These are phyloP conservation scores for Acanthochromis polyacanthus DNA, from an alignment of 2,113 vertebrate species.

Conservation along the genomic window DNA sequence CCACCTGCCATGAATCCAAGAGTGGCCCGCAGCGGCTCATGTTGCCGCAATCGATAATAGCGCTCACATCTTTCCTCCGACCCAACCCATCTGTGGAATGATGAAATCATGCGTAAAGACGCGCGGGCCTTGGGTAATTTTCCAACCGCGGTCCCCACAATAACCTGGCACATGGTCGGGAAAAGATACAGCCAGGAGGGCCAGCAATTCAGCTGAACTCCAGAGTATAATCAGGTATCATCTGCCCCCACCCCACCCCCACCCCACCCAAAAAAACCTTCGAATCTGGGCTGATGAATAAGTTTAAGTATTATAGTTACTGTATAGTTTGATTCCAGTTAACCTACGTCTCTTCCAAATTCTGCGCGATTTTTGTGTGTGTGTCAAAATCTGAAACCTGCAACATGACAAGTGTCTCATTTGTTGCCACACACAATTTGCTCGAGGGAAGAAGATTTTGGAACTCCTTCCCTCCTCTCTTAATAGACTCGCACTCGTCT, in stretches of 20 bases:
- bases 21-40: slow-evolving; percentile 75
- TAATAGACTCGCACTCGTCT: slow-evolving; percentile 45
- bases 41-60: slow-evolving; percentile 75
- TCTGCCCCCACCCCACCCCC: not conserved
- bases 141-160: slow-evolving; percentile 46
- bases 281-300: not conserved
- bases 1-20: slow-evolving; percentile 76
- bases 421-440: slow-evolving; percentile 58
- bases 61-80: slow-evolving; percentile 62
- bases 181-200: not conserved
- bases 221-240: slow-evolving; percentile 19
- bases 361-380: not conserved
- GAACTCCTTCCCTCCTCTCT: slow-evolving; percentile 41
- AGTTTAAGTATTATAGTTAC: not conserved
- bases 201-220: slow-evolving; percentile 14
- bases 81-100: slow-evolving; percentile 64
- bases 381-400: not conserved
- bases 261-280: not conserved
- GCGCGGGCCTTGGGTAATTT: slow-evolving; percentile 60
- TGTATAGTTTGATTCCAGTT: not conserved
- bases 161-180: slow-evolving; percentile 24
- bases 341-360: not conserved
- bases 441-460: slow-evolving; percentile 27
- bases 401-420: slow-evolving; percentile 49
- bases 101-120: slow-evolving; percentile 80